Percentiles rank a stretch among this genome's conserved stretches.
phyloP scores from a whole-genome alignment of 2,113 vertebrate species.

The Dissostichus mawsoni region DNA sequence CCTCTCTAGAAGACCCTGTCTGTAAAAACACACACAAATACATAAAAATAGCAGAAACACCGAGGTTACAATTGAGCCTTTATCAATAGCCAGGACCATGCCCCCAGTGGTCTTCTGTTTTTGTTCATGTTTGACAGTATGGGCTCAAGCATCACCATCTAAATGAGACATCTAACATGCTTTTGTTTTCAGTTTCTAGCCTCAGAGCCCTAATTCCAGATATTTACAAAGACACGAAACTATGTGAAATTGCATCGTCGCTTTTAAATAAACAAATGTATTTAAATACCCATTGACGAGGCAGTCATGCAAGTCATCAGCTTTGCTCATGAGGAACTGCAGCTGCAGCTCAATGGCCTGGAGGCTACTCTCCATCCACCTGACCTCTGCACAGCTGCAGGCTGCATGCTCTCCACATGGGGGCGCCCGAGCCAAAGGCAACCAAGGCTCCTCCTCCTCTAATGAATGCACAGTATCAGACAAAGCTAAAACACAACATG shows the following conservation, averaged over 20 bases:
- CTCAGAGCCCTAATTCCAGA: too few species aligned
- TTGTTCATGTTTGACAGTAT: too few species aligned
- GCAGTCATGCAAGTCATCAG: slow-evolving; percentile 79
- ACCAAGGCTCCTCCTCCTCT: slow-evolving; percentile 31
- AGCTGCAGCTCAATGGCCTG: slow-evolving; percentile 79
- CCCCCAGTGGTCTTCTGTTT: neutral
- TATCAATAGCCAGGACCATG: neutral
- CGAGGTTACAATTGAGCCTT: neutral
- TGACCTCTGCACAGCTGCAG: slow-evolving; percentile 33
- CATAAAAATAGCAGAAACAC: neutral
- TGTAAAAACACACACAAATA: slow-evolving; percentile 53
- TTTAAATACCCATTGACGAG: slow-evolving; percentile 65
- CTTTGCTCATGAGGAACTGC: slow-evolving; percentile 81
- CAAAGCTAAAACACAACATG: neutral
- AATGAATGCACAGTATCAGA: neutral
- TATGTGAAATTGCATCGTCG: too few species aligned
- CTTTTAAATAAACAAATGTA: too few species aligned
- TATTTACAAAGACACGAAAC: too few species aligned
- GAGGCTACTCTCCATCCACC: slow-evolving; percentile 67
- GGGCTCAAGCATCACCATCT: too few species aligned
- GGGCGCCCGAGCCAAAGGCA: slow-evolving; percentile 50
- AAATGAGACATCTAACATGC: too few species aligned
- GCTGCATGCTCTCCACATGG: neutral
- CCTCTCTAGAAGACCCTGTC: slow-evolving; percentile 67
- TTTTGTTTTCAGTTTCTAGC: too few species aligned